Base-by-base conservation (phyloP, 2,113 vertebrate species). In the Nyctereutes procyonoides region DNA sequence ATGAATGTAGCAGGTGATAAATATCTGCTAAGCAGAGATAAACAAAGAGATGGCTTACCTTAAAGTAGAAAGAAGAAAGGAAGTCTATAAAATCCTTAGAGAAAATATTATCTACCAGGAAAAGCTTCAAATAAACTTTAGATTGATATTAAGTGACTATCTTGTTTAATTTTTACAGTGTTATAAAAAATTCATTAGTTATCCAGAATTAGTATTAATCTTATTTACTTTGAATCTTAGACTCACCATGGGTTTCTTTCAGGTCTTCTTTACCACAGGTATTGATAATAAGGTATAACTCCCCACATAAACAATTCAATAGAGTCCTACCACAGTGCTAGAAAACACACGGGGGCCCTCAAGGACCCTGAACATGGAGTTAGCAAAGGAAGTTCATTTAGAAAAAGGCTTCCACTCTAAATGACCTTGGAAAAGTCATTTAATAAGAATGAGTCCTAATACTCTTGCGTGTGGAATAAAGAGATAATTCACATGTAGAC, bases 101-200 rank as follows among this genome's bases (percentile, higher is more conserved):
- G 22, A 89, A 83, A 83, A 80, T 51, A 84, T 16, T 79, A 82
- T 51, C 63, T 80, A 17, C 85, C 26, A 83, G 80, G 43, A 62
- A 90, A 93, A 86, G 35, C 4, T 96, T 93, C 35, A 79, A 77
- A 80, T 79, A 93, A 93, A 76, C 7, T 89, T 82, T 43, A 55
- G 63, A 85, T 71, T 55, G 53, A 48, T 93, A 85, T 85, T 90
- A 79, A 71, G 55, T n/a, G 8, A 92, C 28, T 19, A 84, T 77
- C 53, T 53, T 84, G 4, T 53, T 90, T 90, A 93, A 80, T 86
- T 81, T 80, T 35, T 80, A 79, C 55, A 84, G 20, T 43, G 16
- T 73, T 77, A 62, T n/a, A 7, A 63, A 63, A 90, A 83, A 90
- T 35, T 81, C n/a, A 80, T 30, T 79, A 20, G 43, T 43, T 88